Conservation (phyloP, 2,113 vertebrate genomes). For the Rhabdornis inornatus region DNA sequence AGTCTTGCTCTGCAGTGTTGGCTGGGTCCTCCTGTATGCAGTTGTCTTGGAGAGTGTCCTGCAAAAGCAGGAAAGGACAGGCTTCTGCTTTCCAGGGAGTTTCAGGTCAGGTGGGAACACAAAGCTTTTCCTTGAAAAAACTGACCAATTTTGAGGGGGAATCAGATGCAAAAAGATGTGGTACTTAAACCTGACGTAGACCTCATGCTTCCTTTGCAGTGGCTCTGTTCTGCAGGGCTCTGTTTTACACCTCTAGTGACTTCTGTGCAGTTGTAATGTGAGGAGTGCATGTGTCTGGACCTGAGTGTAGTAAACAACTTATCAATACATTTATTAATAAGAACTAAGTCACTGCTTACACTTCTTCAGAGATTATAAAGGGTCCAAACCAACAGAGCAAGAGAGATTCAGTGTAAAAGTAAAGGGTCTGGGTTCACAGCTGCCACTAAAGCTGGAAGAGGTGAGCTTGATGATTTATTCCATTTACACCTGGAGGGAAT, state of each 20-base stretch:
- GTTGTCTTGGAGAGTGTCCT: neutral
- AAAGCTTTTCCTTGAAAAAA: neutral
- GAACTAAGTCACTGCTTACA: neutral
- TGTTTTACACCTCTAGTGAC: neutral
- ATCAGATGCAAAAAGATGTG: neutral
- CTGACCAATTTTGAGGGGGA: neutral
- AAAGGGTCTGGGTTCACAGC: neutral
- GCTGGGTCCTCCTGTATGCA: accelerated
- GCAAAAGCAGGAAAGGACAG: neutral
- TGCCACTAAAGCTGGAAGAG: neutral
- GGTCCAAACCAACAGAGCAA: neutral
- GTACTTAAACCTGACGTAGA: neutral
- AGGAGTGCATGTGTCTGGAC: accelerated
- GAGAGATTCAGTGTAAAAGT: neutral
- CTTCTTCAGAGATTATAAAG: neutral
- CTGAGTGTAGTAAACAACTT: neutral
- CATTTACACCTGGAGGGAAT: conserved; percentile 6
- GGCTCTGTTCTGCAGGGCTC: neutral
- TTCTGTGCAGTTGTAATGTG: neutral
- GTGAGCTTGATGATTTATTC: neutral
- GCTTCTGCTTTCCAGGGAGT: neutral
- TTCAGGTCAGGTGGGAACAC: neutral
- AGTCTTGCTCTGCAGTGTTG: neutral
- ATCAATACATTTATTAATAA: neutral
- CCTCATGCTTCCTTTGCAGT: neutral